Evolutionary conservation across 2,797 vertebrate genomes (phyloP).

Genomic region (Chelonia mydas): DNA sequence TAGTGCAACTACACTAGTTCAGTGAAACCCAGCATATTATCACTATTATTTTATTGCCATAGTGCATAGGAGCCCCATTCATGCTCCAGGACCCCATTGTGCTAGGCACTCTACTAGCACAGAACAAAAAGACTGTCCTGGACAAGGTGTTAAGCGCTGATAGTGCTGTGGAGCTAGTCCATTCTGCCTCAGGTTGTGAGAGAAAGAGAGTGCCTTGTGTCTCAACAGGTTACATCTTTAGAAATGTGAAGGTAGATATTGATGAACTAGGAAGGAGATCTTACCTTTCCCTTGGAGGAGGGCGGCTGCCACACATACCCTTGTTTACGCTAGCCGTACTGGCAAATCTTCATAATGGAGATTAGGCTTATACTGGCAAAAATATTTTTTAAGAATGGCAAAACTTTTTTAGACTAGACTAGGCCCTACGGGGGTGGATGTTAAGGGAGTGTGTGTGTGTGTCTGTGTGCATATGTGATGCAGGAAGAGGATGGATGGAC

Average conservation of each 20-base stretch:
- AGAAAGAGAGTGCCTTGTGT: background rate
- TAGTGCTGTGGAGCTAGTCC: background rate
- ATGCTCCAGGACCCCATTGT: no score
- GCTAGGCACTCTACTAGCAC: no score
- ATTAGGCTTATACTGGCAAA: background rate
- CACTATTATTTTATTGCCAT: no score
- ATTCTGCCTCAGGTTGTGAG: conserved; percentile 53
- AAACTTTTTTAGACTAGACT: background rate
- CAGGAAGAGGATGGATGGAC: background rate
- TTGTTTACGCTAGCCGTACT: background rate
- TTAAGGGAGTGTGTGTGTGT: background rate
- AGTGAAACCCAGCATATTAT: no score
- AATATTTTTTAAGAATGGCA: background rate
- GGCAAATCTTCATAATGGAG: no score
- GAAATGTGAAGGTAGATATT: no score
- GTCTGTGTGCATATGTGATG: background rate
- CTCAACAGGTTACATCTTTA: no score
- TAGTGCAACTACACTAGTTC: background rate
- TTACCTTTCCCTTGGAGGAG: no score
- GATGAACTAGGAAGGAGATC: no score
- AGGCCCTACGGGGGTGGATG: background rate
- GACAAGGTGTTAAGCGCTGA: background rate
- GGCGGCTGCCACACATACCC: background rate
- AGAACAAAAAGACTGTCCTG: no score
- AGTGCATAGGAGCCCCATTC: no score